phyloP scores from a whole-genome alignment of 2,113 vertebrate genomes.

The Sarotherodon lohbergeri region DNA sequence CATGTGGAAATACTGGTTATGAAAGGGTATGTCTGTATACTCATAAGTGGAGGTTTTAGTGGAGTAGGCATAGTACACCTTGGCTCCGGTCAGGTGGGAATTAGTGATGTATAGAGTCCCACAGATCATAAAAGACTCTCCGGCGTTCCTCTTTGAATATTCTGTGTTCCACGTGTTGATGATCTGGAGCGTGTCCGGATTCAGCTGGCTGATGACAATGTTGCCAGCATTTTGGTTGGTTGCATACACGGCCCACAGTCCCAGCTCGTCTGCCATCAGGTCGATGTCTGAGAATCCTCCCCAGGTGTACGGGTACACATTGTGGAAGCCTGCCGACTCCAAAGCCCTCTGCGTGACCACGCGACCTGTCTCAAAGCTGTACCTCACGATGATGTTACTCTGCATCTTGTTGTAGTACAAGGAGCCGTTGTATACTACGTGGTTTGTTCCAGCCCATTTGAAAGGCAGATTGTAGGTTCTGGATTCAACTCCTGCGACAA shows the following conservation, averaged over 20 bases:
- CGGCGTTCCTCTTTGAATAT: constrained; percentile 96
- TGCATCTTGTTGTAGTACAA: constrained; percentile 99
- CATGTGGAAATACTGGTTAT: constrained; percentile 99
- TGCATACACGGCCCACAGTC: constrained; percentile 95
- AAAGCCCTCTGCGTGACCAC: constrained; percentile 90
- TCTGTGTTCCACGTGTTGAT: constrained; percentile 92
- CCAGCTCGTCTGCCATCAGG: constrained; percentile 96
- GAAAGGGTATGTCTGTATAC: constrained; percentile 97
- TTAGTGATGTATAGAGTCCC: constrained; percentile 97
- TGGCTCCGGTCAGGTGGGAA: constrained; percentile 94
- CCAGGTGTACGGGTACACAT: constrained; percentile 98
- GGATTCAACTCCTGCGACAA: constrained; percentile 88
- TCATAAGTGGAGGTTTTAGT: constrained; percentile 95
- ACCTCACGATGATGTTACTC: constrained; percentile 95
- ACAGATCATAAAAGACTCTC: constrained; percentile 98
- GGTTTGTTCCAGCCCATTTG: constrained; percentile 98
- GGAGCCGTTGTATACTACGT: constrained; percentile 95
- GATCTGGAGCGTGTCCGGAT: constrained; percentile 89
- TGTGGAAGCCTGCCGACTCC: constrained; percentile 95
- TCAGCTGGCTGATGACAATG: constrained; percentile 91
- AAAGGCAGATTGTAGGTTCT: constrained; percentile 95
- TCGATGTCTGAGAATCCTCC: constrained; percentile 98
- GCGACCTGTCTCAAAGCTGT: constrained; percentile 88
- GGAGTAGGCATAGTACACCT: constrained; percentile 97
- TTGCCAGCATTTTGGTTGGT: constrained; percentile 98